Base-by-base conservation (phyloP, 2,113 vertebrate species). In the Patagioenas fasciata region DNA sequence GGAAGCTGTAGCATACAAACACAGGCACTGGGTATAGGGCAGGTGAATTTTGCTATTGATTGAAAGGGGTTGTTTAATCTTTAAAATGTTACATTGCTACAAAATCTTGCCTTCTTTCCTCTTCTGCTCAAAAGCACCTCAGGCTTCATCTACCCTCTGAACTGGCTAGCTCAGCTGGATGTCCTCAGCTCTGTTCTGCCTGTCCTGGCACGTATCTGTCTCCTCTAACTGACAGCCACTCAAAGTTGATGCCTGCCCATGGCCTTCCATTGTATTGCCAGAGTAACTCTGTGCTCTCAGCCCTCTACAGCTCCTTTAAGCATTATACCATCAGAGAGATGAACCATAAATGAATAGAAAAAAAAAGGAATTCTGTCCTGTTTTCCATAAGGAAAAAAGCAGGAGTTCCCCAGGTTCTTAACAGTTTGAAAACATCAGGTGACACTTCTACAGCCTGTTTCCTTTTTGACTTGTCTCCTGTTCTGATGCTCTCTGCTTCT, bases 351-450 rank as follows among this genome's bases (percentile, higher is more conserved):
- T 14, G 9, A 82, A 13, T 7, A 70, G 40, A 25, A 79, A 89
- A 50, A 89, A 50, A 91, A 50, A 9, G 0, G 0, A 38, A 36
- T 8, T 44, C 25, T 3, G 1, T 34, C 26, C 23, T 31, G 54
- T 58, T 62, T 91, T 16, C 51, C 3, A 0, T 28, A 42, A 29
- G 38, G 34, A 77, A 80, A 80, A 80, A 50, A 2, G 28, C 42
- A 80, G n/a, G 28, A 54, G 60, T 75, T 57, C 13, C 15, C 8
- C 31, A 44, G 20, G 10, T 69, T 89, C 65, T 79, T 28, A 62
- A 3, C 24, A n/a, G 10, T n/a, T 54, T 1, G 1, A 81, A 91
- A 51, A n/a, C 6, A 40, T 38, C 13, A 54, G 26, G 44, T 77
- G 38, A 47, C 56, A 64, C 34, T 40, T 65, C 31, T 61, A 44